Percentiles rank a stretch among this genome's conserved stretches.
phyloP scores from a whole-genome alignment of 2,888 invertebrate genomes.

The Lucinisca nassula region DNA sequence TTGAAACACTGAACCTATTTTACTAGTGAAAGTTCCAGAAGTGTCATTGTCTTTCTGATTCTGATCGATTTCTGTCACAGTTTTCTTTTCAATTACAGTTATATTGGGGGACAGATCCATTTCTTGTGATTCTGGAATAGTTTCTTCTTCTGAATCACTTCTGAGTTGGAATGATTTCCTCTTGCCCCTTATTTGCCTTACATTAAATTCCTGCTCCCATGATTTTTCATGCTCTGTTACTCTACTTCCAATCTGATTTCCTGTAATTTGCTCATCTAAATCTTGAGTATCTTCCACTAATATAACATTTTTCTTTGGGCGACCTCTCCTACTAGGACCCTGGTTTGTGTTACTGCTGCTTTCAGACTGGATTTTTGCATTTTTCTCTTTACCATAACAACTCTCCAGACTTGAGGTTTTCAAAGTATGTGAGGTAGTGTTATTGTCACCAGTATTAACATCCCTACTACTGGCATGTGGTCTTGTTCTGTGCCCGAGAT shows the following conservation, averaged over 20 bases:
- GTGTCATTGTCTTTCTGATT: background rate
- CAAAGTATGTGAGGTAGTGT: background rate
- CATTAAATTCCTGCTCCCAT: background rate
- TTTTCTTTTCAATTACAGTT: conserved; percentile 7
- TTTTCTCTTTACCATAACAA: background rate
- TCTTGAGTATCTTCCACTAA: conserved; percentile 54
- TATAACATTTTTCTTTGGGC: background rate
- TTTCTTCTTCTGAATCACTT: conserved; percentile 49
- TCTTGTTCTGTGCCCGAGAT: background rate
- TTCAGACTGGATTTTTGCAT: background rate
- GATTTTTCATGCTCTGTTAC: background rate
- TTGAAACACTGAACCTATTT: background rate
- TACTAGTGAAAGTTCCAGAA: background rate
- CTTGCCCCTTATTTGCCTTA: background rate
- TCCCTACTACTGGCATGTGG: background rate
- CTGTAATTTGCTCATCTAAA: background rate
- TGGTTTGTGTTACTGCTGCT: background rate
- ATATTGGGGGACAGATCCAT: conserved; percentile 26
- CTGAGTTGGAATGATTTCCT: conserved; percentile 50
- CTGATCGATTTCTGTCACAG: background rate
- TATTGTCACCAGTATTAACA: background rate
- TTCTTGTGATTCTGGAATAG: conserved; percentile 54
- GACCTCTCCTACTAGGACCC: background rate
- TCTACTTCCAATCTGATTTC: background rate
- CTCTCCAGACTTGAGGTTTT: background rate